Conservation (phyloP, 2,797 vertebrate genomes). For the Crotalus adamanteus region DNA sequence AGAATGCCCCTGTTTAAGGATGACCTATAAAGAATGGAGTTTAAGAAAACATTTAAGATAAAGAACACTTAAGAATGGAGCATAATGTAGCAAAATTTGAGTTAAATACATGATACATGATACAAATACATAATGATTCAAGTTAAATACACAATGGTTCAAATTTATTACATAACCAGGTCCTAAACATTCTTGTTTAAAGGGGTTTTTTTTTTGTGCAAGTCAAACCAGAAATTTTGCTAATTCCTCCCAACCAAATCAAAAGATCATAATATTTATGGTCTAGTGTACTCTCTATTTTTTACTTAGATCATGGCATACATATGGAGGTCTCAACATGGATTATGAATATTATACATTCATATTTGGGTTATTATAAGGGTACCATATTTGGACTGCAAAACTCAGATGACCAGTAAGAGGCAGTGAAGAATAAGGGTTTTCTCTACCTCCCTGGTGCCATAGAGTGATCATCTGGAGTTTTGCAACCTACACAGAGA, state of each 20-base stretch:
- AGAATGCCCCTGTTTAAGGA: background rate
- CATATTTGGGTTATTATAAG: background rate
- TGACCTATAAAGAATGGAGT: background rate
- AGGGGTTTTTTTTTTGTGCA: background rate
- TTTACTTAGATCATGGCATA: background rate
- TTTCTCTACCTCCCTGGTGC: background rate
- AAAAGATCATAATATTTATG: background rate
- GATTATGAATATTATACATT: background rate
- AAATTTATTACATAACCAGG: no score
- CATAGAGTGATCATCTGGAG: background rate
- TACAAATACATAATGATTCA: background rate
- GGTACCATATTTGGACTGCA: background rate
- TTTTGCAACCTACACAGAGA: background rate
- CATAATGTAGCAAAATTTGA: background rate
- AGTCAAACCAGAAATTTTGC: background rate
- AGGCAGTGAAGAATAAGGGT: background rate
- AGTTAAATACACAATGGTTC: background rate
- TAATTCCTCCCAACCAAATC: background rate
- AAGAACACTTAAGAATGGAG: background rate
- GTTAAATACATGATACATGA: background rate
- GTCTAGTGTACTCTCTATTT: background rate
- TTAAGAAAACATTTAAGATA: background rate
- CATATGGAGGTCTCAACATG: background rate
- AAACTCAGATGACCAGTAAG: background rate
- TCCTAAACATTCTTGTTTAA: background rate